A percentile compares a stretch with the other conserved stretches of the same genome.
These are phyloP conservation scores for Callocephalon fimbriatum DNA, from an alignment of 2,113 vertebrate genomes.

Conservation along the genomic window DNA sequence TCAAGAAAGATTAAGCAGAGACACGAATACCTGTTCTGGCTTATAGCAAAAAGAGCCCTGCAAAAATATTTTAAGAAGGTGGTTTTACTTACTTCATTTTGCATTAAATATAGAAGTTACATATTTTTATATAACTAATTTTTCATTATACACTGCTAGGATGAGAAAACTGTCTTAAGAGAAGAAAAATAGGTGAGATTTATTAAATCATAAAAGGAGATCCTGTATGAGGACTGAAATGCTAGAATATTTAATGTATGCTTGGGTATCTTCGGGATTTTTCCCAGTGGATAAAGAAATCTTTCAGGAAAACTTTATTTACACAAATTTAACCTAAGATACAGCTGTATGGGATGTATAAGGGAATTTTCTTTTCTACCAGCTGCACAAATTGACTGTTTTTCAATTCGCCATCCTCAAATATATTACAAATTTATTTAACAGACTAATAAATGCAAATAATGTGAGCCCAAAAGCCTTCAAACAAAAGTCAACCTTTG, in stretches of 20 bases:
- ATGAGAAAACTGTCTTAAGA: background rate
- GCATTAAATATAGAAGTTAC: background rate
- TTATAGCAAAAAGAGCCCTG: background rate
- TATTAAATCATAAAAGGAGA: background rate
- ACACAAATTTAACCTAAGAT: background rate
- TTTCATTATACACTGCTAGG: background rate
- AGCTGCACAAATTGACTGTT: background rate
- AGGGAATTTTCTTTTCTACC: background rate
- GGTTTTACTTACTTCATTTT: background rate
- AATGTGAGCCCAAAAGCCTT: background rate
- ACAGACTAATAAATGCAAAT: background rate
- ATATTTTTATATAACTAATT: background rate
- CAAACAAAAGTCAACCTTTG: background rate
- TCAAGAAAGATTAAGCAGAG: conserved; percentile 44
- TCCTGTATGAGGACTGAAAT: background rate
- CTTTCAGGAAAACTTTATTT: background rate
- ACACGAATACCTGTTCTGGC: background rate
- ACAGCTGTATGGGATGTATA: background rate
- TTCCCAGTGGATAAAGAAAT: background rate
- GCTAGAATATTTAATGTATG: background rate
- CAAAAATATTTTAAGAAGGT: background rate
- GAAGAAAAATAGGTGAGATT: background rate
- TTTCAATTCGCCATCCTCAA: background rate
- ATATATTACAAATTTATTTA: background rate
- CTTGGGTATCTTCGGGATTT: background rate